Percentiles rank a stretch among this genome's conserved stretches.
Evolutionary conservation across 2,888 invertebrate species (phyloP).

Genomic region (Drosophila antonietae): DNA sequence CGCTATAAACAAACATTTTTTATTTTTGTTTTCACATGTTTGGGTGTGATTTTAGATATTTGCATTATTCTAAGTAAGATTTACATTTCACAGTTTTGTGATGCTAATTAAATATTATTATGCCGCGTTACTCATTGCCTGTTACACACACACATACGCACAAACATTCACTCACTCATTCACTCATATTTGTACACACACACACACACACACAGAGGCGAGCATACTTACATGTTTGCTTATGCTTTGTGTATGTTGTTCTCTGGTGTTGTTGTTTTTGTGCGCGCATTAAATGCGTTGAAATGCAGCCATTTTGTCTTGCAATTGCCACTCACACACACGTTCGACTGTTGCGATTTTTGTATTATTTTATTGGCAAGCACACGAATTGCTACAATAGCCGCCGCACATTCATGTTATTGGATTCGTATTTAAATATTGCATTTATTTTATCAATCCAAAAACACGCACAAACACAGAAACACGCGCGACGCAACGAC

Average conservation of each 20-base stretch:
- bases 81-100: slow-evolving; percentile 33
- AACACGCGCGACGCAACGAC: slow-evolving; percentile 50
- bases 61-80: slow-evolving; percentile 9
- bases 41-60: slow-evolving; percentile 17
- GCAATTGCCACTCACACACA: slow-evolving; percentile 56
- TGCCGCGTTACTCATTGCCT: slow-evolving; percentile 34
- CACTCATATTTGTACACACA: slow-evolving; percentile 10
- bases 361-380: slow-evolving; percentile 4
- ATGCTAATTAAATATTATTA: slow-evolving; percentile 54
- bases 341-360: slow-evolving; percentile 29
- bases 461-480: slow-evolving; percentile 36
- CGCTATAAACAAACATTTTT: slow-evolving; percentile 38
- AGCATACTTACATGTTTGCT: slow-evolving; percentile 59
- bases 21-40: slow-evolving; percentile 2
- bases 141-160: slow-evolving; percentile 4
- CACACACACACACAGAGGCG: slow-evolving; percentile 6
- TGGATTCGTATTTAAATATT: slow-evolving; percentile 15
- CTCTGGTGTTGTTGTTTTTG: slow-evolving; percentile 47
- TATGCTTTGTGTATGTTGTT: slow-evolving; percentile 66
- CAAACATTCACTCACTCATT: slow-evolving; percentile 2
- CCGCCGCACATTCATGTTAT: slow-evolving; percentile 34
- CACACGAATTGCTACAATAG: slow-evolving; percentile 19
- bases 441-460: slow-evolving; percentile 30
- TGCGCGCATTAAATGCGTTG: slow-evolving; percentile 71
- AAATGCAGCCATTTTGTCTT: slow-evolving; percentile 75